Conservation (phyloP, 2,113 vertebrate species). For the Pachycephala philippinensis region DNA sequence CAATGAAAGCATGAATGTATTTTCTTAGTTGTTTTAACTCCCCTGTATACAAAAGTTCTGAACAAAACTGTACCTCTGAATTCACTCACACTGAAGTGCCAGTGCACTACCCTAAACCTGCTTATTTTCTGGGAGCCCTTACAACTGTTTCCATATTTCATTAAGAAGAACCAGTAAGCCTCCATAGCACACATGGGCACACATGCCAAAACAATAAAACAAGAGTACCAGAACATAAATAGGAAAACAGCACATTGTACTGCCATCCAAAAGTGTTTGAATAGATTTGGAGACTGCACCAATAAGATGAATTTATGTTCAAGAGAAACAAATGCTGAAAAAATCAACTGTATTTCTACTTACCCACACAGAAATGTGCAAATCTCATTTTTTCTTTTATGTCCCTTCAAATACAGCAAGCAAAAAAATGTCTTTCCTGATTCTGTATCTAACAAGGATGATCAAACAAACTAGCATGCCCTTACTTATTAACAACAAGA, state of each 20-base stretch:
- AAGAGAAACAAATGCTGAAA: background rate
- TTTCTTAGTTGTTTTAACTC: background rate
- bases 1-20: background rate
- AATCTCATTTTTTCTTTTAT: background rate
- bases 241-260: background rate
- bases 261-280: background rate
- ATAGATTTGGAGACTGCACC: background rate
- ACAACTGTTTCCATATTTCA: background rate
- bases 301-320: background rate
- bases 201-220: background rate
- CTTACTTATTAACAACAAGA: background rate
- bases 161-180: background rate
- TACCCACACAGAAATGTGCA: background rate
- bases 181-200: rapidly evolving
- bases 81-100: background rate
- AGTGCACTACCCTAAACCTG: background rate
- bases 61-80: background rate
- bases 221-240: background rate
- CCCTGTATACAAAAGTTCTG: background rate
- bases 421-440: background rate
- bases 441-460: background rate
- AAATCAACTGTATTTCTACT: background rate
- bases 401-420: background rate
- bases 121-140: background rate
- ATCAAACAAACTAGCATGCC: background rate